Evolutionary conservation across 2,113 vertebrate genomes (phyloP).

Genomic region (Cichladusa arquata): DNA sequence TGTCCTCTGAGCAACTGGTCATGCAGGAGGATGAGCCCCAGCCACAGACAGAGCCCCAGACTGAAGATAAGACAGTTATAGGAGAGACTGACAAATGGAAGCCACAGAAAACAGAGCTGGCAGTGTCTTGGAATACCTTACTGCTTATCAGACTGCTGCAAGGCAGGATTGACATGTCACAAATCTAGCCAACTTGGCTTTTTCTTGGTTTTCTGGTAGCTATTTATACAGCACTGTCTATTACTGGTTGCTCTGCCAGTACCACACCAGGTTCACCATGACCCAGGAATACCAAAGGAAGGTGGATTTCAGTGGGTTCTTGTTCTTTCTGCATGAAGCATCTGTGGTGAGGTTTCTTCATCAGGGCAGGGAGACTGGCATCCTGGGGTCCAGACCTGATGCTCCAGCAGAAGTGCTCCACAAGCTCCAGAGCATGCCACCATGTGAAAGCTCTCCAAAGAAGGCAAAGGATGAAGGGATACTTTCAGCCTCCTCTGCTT

Average conservation of each 20-base stretch:
- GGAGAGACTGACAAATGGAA: background rate
- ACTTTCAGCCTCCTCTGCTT: background rate
- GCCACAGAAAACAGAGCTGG: background rate
- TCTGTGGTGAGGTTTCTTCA: background rate
- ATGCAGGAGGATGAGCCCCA: background rate
- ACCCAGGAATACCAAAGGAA: background rate
- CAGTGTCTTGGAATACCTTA: background rate
- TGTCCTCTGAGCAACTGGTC: background rate
- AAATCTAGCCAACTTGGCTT: background rate
- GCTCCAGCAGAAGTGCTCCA: background rate
- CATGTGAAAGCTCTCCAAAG: background rate
- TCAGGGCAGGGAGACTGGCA: background rate
- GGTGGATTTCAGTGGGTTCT: background rate
- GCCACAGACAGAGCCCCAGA: background rate
- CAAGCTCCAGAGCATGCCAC: background rate
- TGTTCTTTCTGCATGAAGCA: background rate
- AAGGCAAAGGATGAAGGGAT: background rate
- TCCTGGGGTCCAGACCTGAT: background rate
- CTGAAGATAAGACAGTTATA: background rate
- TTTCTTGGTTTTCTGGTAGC: background rate
- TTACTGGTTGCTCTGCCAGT: background rate
- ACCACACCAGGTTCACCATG: background rate
- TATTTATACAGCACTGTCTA: background rate
- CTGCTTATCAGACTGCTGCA: background rate
- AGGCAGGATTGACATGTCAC: background rate